These are phyloP conservation scores for Darevskia mixta DNA, from an alignment of 2,797 vertebrate genomes.

Conservation along the genomic window DNA sequence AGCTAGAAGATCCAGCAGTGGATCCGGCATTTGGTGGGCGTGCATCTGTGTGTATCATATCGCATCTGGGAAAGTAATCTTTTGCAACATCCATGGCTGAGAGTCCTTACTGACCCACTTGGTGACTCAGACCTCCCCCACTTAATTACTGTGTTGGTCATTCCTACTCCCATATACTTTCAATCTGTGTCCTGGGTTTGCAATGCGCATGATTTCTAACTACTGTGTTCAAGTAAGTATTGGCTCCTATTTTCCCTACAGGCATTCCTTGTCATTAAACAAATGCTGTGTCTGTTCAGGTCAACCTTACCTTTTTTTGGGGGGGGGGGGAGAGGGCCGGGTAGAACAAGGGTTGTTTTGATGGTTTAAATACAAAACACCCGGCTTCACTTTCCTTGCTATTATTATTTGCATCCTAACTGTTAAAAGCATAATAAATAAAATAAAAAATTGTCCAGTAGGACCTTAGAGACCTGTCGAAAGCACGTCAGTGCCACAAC, in stretches of 20 bases:
- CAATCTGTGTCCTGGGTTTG: not conserved
- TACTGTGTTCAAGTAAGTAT: not conserved
- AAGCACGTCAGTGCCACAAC: not conserved
- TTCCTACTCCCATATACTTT: not conserved
- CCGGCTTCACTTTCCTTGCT: not conserved
- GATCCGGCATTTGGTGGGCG: not conserved
- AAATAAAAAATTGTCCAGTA: too few species aligned
- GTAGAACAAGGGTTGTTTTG: not conserved
- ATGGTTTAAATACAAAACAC: not conserved
- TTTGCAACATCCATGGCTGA: not conserved
- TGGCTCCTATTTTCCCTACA: not conserved
- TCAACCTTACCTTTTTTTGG: not conserved
- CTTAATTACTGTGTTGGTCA: not conserved
- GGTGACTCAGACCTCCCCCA: not conserved
- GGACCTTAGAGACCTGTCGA: too few species aligned
- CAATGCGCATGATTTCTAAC: not conserved
- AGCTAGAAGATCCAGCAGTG: not conserved
- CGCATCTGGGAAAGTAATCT: not conserved
- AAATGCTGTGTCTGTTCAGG: not conserved
- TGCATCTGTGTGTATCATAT: not conserved
- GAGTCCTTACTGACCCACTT: not conserved
- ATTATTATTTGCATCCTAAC: not conserved
- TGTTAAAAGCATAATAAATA: not conserved
- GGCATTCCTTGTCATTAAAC: not conserved
- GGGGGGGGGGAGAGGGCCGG: too few species aligned